phyloP scores from a whole-genome alignment of 1,140 invertebrate species.

The Bicyclus anynana region DNA sequence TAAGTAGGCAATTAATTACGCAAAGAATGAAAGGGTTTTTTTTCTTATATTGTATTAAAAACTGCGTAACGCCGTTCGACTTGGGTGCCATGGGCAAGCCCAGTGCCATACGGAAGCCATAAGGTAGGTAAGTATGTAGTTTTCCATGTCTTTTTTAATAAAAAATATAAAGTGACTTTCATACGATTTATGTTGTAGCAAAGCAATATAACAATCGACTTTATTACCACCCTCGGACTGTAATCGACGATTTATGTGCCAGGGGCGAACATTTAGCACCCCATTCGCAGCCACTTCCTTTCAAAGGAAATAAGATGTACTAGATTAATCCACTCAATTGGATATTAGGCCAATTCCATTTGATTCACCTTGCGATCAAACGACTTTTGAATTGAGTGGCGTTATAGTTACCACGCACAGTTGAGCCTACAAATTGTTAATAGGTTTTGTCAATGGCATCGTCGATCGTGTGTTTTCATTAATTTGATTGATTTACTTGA shows the following conservation, averaged over 20 bases:
- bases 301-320: slow-evolving; percentile 10
- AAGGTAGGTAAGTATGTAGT: too few relatives aligned
- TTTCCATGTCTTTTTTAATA: too few relatives aligned
- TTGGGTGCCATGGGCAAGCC: too few relatives aligned
- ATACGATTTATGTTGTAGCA: not conserved
- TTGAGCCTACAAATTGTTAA: not conserved
- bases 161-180: not conserved
- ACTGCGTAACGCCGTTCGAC: too few relatives aligned
- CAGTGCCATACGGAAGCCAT: too few relatives aligned
- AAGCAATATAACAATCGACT: slow-evolving; percentile 11
- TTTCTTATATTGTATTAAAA: too few relatives aligned
- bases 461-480: too few relatives aligned
- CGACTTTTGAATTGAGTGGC: not conserved
- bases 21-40: too few relatives aligned
- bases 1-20: too few relatives aligned
- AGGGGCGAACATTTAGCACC: slow-evolving; percentile 15
- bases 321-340: not conserved
- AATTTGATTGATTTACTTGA: too few relatives aligned
- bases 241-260: slow-evolving; percentile 14
- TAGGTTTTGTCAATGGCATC: too few relatives aligned
- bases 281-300: slow-evolving; percentile 11
- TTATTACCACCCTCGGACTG: slow-evolving; percentile 14
- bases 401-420: not conserved
- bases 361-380: not conserved
- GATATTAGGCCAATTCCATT: slow-evolving; percentile 1